A percentile compares a stretch with the other conserved stretches of the same genome.
phyloP scores from a whole-genome alignment of 1,140 invertebrate genomes.

The Philotrypesis tridentata region DNA sequence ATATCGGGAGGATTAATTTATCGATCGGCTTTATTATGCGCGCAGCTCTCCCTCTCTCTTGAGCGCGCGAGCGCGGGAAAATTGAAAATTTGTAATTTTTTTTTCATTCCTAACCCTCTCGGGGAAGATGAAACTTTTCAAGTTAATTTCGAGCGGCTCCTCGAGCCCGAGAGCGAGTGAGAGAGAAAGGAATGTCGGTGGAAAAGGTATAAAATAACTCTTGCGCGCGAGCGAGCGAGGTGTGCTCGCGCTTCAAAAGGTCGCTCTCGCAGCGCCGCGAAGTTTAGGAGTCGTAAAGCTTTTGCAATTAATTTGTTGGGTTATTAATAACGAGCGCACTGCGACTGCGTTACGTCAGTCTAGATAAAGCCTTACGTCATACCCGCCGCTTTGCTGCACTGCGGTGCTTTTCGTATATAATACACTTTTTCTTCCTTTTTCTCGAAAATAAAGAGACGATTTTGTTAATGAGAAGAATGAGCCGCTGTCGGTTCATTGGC shows the following conservation, averaged over 20 bases:
- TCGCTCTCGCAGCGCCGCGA: background rate
- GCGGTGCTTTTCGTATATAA: no score
- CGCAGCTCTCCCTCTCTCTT: no score
- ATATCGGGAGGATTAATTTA: constrained; percentile 28
- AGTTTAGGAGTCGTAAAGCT: background rate
- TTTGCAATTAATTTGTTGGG: background rate
- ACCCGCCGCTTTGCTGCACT: background rate
- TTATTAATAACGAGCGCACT: background rate
- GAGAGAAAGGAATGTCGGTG: background rate
- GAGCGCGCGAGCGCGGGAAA: background rate
- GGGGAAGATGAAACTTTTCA: constrained; percentile 16
- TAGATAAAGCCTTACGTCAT: no score
- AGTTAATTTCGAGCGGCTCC: background rate
- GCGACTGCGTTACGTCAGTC: background rate
- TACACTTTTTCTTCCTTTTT: no score
- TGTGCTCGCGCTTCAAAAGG: background rate
- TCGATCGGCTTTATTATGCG: constrained; percentile 9
- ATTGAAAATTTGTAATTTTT: constrained; percentile 28
- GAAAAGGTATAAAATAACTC: background rate
- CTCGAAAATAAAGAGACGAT: no score
- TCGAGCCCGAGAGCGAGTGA: no score
- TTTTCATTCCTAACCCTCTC: background rate
- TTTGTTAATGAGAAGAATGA: no score
- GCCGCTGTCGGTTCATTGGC: no score
- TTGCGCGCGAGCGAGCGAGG: background rate